Evolutionary conservation across 2,797 vertebrate genomes (phyloP), one percentile per base, ranked within the genome.

Genomic region (Lacerta agilis): DNA sequence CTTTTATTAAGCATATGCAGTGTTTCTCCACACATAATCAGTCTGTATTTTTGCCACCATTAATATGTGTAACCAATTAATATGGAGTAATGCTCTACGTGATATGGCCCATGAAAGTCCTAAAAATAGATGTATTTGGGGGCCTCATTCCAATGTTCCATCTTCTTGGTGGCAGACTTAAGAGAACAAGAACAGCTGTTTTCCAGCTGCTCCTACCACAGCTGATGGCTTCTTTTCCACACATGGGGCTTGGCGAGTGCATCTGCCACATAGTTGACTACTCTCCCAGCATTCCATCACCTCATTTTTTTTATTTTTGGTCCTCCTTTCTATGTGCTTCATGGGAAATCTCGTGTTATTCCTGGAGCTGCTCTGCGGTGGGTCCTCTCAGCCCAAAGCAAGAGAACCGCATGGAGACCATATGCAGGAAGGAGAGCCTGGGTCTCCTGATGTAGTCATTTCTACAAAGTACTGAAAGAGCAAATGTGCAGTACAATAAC

Each of bases 131-230:
- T 38, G 58, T 72, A 75, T 55, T 49, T 76, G 73, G 58, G 71
- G 38, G 61, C 55, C n/a, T 41, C 55, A 49, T 86, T 89, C 43
- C 8, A 81, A 23, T 4, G 18, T n/a, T 45, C 58, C 27, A 55
- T 75, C 61, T 85, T 85, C 25, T n/a, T 11, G 45, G 43, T 85
- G 78, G n/a, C 41, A 85, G 41, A 17, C 13, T 69, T 77, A 58
- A n/a, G 17, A 83, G 72, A 89, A 81, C 27, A 5, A 89, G 71
- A 89, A 86, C 88, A 89, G 88, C 78, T 89, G 88, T 67, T 67
- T 55, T 82, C 20, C 88, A 89, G 88, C 78, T 85, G 88, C 71
- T 67, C 78, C 88, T 76, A 85, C 88, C 83, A 86, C 58, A 85
- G 83, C 58, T 89, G 88, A 81, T 76, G 18, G 79, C 43, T 76